Percentiles rank a stretch among this genome's conserved stretches.
These are phyloP conservation scores for Parascotia fuliginaria DNA, from an alignment of 2,888 invertebrate genomes.

Conservation along the genomic window DNA sequence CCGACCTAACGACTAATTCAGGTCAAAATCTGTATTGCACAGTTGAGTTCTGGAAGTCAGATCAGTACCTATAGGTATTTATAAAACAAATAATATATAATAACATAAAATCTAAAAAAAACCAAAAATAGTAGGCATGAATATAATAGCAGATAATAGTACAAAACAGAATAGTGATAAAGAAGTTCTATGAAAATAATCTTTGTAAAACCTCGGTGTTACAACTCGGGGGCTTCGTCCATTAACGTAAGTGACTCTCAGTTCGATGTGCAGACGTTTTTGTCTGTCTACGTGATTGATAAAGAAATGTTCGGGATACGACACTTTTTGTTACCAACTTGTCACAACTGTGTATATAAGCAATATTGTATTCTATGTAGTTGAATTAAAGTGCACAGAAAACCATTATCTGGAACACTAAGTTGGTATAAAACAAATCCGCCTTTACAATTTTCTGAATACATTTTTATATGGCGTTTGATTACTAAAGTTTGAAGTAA, in stretches of 20 bases:
- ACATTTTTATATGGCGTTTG: slow-evolving; percentile 20
- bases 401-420: neutral
- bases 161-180: neutral
- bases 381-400: slow-evolving; percentile 8
- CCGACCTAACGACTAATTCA: too few species aligned
- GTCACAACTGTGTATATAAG: slow-evolving; percentile 8
- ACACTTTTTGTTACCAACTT: slow-evolving; percentile 61
- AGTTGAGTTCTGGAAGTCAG: too few species aligned
- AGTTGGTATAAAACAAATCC: slow-evolving; percentile 37
- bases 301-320: slow-evolving; percentile 77
- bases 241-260: slow-evolving; percentile 80
- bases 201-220: slow-evolving; percentile 54
- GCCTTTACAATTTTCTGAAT: slow-evolving; percentile 43
- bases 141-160: neutral
- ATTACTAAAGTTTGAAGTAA: slow-evolving; percentile 6
- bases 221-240: slow-evolving; percentile 62
- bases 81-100: too few species aligned
- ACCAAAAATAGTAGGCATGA: too few species aligned
- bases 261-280: slow-evolving; percentile 78
- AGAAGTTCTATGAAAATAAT: slow-evolving; percentile 28
- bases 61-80: too few species aligned
- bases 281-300: slow-evolving; percentile 81
- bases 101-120: too few species aligned
- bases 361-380: slow-evolving; percentile 28
- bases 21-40: too few species aligned